Evolutionary conservation across 2,888 invertebrate species (phyloP).

Genomic region (Drosophila differens): DNA sequence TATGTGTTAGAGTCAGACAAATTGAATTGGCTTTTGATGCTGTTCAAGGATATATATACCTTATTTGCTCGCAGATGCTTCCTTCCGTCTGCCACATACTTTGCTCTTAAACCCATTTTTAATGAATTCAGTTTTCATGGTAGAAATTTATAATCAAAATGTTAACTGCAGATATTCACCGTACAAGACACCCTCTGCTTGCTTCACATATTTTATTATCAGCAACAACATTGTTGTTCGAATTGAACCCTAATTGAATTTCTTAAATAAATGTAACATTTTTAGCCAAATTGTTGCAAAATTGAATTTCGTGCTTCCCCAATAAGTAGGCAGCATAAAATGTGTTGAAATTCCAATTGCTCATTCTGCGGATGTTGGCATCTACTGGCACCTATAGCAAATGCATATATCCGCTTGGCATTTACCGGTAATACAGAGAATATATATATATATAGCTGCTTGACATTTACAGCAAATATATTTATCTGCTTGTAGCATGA

Average conservation of each 20-base stretch:
- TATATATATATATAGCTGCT: background rate
- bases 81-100: background rate
- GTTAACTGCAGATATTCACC: background rate
- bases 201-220: background rate
- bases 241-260: background rate
- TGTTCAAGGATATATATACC: background rate
- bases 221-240: background rate
- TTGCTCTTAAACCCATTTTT: background rate
- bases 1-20: too few relatives aligned
- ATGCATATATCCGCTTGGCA: background rate
- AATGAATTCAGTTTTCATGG: background rate
- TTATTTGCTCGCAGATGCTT: background rate
- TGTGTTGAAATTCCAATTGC: background rate
- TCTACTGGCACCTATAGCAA: background rate
- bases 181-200: background rate
- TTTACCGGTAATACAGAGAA: background rate
- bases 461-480: background rate
- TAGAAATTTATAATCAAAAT: background rate
- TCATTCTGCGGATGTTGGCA: background rate
- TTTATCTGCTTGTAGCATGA: constrained; percentile 11
- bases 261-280: background rate
- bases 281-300: background rate
- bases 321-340: constrained; percentile 12
- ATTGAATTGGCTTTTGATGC: background rate
- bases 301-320: background rate